Percentiles rank a stretch among this genome's conserved stretches.
These are phyloP conservation scores for Bombus pyrosoma DNA, from an alignment of 1,140 invertebrate species.

Conservation along the genomic window DNA sequence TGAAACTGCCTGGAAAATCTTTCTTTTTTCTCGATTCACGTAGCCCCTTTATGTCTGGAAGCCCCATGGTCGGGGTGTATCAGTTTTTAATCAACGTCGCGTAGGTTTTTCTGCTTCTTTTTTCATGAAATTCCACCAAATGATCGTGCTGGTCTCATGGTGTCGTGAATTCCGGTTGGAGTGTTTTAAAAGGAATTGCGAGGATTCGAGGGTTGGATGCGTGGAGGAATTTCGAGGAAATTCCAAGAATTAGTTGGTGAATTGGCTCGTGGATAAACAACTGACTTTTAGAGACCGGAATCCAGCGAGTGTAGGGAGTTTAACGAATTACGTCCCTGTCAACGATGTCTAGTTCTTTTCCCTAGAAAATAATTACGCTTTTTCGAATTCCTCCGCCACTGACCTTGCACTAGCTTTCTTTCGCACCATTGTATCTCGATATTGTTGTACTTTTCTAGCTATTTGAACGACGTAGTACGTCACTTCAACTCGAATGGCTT, in stretches of 20 bases:
- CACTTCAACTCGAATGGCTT: background rate
- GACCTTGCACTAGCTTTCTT: background rate
- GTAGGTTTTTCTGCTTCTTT: background rate
- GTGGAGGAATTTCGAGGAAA: slow-evolving; percentile 4
- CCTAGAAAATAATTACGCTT: background rate
- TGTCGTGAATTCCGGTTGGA: background rate
- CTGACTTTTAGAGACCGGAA: background rate
- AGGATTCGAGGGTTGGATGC: background rate
- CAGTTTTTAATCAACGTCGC: slow-evolving; percentile 34
- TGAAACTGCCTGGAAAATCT: slow-evolving; percentile 21
- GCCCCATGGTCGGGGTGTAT: background rate
- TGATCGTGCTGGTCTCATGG: background rate
- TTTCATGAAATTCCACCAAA: background rate
- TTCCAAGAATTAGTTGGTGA: slow-evolving; percentile 5
- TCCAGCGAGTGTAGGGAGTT: background rate
- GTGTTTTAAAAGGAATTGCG: slow-evolving; percentile 1
- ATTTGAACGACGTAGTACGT: background rate
- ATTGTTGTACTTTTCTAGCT: background rate
- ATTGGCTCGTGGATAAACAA: slow-evolving; percentile 11
- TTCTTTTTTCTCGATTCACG: too few relatives aligned
- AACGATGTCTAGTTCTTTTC: background rate
- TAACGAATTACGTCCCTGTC: background rate
- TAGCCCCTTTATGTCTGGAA: background rate
- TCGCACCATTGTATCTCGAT: background rate
- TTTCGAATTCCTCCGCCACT: background rate